Conservation (phyloP, 2,888 invertebrate species). For the Leptinotarsa haldemani region DNA sequence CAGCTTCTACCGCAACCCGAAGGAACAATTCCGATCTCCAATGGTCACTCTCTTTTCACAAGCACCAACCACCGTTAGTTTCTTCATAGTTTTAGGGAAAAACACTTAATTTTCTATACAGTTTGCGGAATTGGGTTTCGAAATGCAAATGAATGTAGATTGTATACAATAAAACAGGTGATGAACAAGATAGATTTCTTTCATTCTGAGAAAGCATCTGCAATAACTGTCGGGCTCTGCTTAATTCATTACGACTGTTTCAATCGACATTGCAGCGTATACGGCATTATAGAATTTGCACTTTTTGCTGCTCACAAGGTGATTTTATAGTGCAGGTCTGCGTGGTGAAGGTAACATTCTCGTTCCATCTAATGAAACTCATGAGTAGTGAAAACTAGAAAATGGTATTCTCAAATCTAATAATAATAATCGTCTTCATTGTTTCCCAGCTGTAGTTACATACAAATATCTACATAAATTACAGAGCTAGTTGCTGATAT, state of each 20-base stretch:
- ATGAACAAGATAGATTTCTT: constrained; percentile 57
- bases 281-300: constrained; percentile 58
- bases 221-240: constrained; percentile 59
- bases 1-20: too few relatives aligned
- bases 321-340: background rate
- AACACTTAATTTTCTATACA: constrained; percentile 1
- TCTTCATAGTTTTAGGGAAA: background rate
- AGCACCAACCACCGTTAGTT: background rate
- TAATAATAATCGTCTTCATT: too few relatives aligned
- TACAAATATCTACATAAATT: too few relatives aligned
- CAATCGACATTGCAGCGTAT: constrained; percentile 55
- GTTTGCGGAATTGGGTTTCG: background rate
- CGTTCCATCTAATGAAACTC: too few relatives aligned
- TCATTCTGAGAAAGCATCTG: constrained; percentile 58
- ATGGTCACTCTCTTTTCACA: background rate
- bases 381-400: too few relatives aligned
- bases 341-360: background rate
- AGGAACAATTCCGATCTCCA: background rate
- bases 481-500: too few relatives aligned
- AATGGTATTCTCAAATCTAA: too few relatives aligned
- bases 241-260: constrained; percentile 59
- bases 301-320: constrained; percentile 51
- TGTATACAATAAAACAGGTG: constrained; percentile 55
- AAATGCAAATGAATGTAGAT: constrained; percentile 58
- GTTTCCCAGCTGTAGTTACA: too few relatives aligned